These are phyloP conservation scores for Micromys minutus DNA, from an alignment of 2,113 vertebrate species.

Conservation along the genomic window DNA sequence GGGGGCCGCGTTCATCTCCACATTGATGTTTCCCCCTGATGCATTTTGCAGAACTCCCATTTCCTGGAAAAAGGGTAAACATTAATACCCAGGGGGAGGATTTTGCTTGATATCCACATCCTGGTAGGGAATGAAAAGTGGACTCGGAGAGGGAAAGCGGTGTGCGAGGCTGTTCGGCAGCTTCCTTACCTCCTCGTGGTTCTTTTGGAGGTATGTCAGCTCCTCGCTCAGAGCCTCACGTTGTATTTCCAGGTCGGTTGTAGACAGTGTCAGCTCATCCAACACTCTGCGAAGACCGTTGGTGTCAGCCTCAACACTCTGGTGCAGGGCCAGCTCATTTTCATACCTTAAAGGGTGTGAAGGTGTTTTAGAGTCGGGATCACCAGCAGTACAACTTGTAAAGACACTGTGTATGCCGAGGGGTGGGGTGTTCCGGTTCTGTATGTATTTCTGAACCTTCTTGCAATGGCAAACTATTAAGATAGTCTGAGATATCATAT, in stretches of 20 bases:
- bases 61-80: constrained; percentile 83
- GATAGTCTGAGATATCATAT: not conserved
- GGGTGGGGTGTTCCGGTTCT: not conserved
- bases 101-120: no score
- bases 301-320: constrained; percentile 75
- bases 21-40: constrained; percentile 87
- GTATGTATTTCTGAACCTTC: not conserved
- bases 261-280: constrained; percentile 84
- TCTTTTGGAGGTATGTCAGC: constrained; percentile 88
- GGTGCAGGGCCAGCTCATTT: constrained; percentile 86
- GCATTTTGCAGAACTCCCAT: constrained; percentile 85
- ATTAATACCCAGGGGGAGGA: not conserved
- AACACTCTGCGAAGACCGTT: constrained; percentile 77
- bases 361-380: not conserved
- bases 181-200: constrained; percentile 89
- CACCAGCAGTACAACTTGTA: not conserved
- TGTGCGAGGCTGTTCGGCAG: fast-evolving
- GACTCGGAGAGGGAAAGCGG: not conserved
- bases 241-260: constrained; percentile 87
- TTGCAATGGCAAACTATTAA: not conserved
- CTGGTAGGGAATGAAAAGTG: not conserved
- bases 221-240: constrained; percentile 89
- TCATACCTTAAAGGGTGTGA: constrained; percentile 82
- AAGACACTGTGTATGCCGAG: not conserved
- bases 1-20: constrained; percentile 91